These are phyloP conservation scores for Portunus trituberculatus DNA, from an alignment of 1,140 invertebrate genomes.

Conservation along the genomic window DNA sequence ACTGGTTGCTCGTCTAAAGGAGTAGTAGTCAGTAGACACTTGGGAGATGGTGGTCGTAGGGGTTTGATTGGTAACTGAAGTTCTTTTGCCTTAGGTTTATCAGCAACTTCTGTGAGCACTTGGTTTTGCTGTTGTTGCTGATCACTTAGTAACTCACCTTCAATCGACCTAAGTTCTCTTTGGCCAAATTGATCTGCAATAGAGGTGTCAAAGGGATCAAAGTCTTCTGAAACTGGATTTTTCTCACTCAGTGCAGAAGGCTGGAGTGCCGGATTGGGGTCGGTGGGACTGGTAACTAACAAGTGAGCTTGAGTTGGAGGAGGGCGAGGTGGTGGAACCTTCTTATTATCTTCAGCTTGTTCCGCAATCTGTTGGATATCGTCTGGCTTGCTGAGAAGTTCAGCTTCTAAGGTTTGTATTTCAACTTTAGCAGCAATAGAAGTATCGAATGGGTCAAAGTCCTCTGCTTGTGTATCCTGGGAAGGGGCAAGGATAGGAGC, in stretches of 20 bases:
- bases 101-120: background rate
- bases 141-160: constrained; percentile 42
- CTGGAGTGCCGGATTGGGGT: constrained; percentile 77
- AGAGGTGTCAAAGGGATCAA: constrained; percentile 92
- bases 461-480: constrained; percentile 75
- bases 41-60: constrained; percentile 67
- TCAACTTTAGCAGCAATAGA: constrained; percentile 78
- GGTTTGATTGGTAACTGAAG: constrained; percentile 68
- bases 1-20: constrained; percentile 65
- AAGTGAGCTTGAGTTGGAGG: constrained; percentile 58
- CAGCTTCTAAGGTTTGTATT: constrained; percentile 73
- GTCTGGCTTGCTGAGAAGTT: constrained; percentile 67
- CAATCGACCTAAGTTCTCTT: constrained; percentile 83
- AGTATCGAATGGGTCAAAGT: constrained; percentile 80
- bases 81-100: constrained; percentile 48
- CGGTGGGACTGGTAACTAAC: constrained; percentile 70
- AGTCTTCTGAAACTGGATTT: constrained; percentile 82
- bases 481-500: constrained; percentile 70
- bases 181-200: constrained; percentile 87
- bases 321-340: constrained; percentile 65
- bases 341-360: background rate
- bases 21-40: constrained; percentile 70
- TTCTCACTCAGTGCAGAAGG: constrained; percentile 18
- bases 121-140: background rate
- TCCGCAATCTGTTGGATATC: constrained; percentile 10